These are phyloP conservation scores for Beaufortia kweichowensis DNA, from an alignment of 2,113 vertebrate species.

Conservation along the genomic window DNA sequence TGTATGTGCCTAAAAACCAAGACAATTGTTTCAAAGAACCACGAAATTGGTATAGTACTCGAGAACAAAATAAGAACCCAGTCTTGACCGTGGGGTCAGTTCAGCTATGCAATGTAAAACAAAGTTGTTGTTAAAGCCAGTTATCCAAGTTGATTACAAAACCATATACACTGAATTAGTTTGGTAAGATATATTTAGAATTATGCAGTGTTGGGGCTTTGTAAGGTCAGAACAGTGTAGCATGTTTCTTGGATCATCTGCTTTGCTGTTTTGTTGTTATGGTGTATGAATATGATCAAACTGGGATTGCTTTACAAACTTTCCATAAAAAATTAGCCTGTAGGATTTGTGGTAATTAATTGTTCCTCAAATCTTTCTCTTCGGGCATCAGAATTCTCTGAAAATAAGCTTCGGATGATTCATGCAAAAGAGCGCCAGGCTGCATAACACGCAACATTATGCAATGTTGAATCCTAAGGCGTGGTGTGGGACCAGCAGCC, in stretches of 20 bases:
- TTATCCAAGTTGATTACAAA: too few species aligned
- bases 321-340: too few species aligned
- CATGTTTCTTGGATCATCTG: background rate
- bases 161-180: too few species aligned
- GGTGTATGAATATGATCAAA: slow-evolving; percentile 24
- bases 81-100: too few species aligned
- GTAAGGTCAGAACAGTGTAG: slow-evolving; percentile 3
- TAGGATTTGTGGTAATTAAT: too few species aligned
- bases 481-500: background rate
- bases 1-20: too few species aligned
- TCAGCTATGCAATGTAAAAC: too few species aligned
- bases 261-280: background rate
- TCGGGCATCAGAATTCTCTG: slow-evolving; percentile 43
- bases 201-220: slow-evolving; percentile 3
- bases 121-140: too few species aligned
- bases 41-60: too few species aligned
- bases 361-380: slow-evolving; percentile 18
- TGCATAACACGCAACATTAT: slow-evolving; percentile 50
- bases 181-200: background rate
- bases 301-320: background rate
- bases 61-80: too few species aligned
- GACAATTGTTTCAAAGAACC: too few species aligned
- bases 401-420: slow-evolving; percentile 47
- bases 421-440: slow-evolving; percentile 17
- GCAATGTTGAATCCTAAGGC: slow-evolving; percentile 23